phyloP scores from a whole-genome alignment of 1,140 invertebrate species.

The Streblospio benedicti region DNA sequence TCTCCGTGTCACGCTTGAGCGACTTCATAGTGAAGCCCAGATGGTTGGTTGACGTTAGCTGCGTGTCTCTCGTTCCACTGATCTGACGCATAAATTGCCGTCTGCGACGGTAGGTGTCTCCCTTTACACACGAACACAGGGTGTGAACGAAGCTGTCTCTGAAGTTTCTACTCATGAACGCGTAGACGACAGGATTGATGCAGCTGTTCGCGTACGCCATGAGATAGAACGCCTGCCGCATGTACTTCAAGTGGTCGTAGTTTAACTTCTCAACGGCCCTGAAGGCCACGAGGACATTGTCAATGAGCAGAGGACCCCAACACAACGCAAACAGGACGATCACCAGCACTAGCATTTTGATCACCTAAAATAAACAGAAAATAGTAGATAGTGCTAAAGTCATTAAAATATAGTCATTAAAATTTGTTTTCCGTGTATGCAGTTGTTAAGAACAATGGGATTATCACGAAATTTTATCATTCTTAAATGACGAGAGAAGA shows the following conservation, averaged over 20 bases:
- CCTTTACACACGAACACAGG: neutral
- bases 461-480: too few species aligned
- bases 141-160: slow-evolving; percentile 52
- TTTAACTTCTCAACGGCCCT: slow-evolving; percentile 51
- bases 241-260: slow-evolving; percentile 53
- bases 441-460: too few species aligned
- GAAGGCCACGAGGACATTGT: slow-evolving; percentile 51
- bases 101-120: too few species aligned
- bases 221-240: slow-evolving; percentile 57
- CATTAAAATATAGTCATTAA: too few species aligned
- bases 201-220: slow-evolving; percentile 55
- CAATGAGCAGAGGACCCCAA: slow-evolving; percentile 50
- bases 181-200: slow-evolving; percentile 68
- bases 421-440: too few species aligned
- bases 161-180: slow-evolving; percentile 72
- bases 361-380: slow-evolving; percentile 37
- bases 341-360: slow-evolving; percentile 50
- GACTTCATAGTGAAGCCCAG: too few species aligned
- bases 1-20: too few species aligned
- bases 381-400: neutral
- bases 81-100: too few species aligned
- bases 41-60: too few species aligned
- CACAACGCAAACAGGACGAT: slow-evolving; percentile 49
- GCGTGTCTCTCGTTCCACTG: too few species aligned
- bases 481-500: too few species aligned